Evolutionary conservation across 2,797 vertebrate genomes (phyloP).

Genomic region (Aplochiton taeniatus): DNA sequence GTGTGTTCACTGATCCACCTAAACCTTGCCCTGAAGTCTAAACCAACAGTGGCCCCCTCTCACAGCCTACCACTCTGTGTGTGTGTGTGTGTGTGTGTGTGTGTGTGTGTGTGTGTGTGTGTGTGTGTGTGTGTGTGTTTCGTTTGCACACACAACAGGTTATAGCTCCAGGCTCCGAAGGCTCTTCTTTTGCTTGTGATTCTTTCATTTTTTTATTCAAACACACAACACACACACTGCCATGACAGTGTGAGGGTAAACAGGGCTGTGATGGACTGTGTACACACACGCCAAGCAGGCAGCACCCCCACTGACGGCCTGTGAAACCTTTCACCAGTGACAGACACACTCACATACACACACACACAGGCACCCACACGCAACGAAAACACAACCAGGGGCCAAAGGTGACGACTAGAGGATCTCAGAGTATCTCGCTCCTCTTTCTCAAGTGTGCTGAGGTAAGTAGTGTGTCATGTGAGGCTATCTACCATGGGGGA

Average conservation of each 20-base stretch:
- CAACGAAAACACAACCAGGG: too few species aligned
- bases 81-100: conserved; percentile 32
- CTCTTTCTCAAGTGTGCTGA: too few species aligned
- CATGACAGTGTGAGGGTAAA: conserved; percentile 49
- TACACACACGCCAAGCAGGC: conserved; percentile 50
- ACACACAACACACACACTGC: conserved; percentile 23
- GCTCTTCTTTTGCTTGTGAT: conserved; percentile 15
- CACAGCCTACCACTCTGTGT: conserved; percentile 44
- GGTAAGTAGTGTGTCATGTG: too few species aligned
- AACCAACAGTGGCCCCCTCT: conserved; percentile 70
- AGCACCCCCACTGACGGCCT: conserved; percentile 40
- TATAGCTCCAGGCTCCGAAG: background rate
- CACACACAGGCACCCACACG: conserved; percentile 4
- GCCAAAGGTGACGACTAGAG: too few species aligned
- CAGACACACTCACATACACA: background rate
- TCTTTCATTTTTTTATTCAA: conserved; percentile 24
- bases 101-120: conserved; percentile 28
- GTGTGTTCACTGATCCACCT: conserved; percentile 65
- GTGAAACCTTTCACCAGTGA: conserved; percentile 42
- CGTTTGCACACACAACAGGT: conserved; percentile 18
- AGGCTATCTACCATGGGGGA: too few species aligned
- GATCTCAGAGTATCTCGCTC: too few species aligned
- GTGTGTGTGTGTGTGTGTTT: conserved; percentile 11
- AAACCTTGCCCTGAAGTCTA: conserved; percentile 63
- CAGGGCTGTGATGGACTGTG: conserved; percentile 40